Conservation (phyloP, 2,888 invertebrate genomes). For the Caenorhabditis sp. region DNA sequence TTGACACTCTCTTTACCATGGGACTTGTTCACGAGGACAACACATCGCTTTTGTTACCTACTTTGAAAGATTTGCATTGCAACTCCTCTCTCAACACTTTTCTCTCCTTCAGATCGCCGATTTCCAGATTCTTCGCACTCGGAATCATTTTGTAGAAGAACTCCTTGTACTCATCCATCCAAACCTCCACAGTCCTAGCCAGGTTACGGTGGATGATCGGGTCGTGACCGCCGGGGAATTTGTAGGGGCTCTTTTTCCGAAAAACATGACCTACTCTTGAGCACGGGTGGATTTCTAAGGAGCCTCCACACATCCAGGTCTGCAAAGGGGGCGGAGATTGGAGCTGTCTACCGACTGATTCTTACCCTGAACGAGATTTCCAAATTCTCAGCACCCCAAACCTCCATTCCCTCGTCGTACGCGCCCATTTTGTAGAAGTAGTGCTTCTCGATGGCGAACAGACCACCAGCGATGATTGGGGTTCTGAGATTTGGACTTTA, state of each 20-base stretch:
- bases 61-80: not conserved
- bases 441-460: constrained; percentile 93
- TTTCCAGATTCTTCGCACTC: not conserved
- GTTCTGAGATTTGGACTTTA: constrained; percentile 85
- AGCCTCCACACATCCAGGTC: constrained; percentile 98
- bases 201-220: not conserved
- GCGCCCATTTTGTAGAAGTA: constrained; percentile 98
- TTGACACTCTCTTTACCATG: no score
- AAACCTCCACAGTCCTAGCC: constrained; percentile 88
- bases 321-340: no score
- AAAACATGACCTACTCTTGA: not conserved
- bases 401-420: constrained; percentile 99
- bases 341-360: no score
- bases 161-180: constrained; percentile 90
- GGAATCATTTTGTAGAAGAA: constrained; percentile 3
- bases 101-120: not conserved
- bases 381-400: constrained; percentile 97
- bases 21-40: no score
- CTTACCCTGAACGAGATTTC: constrained; percentile 94
- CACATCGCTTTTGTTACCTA: no score
- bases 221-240: not conserved
- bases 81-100: not conserved
- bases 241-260: not conserved
- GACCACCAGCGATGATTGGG: constrained; percentile 98
- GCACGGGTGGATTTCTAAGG: constrained; percentile 92